Conservation (phyloP, 2,113 vertebrate genomes). For the Campylomormyrus tamandua region DNA sequence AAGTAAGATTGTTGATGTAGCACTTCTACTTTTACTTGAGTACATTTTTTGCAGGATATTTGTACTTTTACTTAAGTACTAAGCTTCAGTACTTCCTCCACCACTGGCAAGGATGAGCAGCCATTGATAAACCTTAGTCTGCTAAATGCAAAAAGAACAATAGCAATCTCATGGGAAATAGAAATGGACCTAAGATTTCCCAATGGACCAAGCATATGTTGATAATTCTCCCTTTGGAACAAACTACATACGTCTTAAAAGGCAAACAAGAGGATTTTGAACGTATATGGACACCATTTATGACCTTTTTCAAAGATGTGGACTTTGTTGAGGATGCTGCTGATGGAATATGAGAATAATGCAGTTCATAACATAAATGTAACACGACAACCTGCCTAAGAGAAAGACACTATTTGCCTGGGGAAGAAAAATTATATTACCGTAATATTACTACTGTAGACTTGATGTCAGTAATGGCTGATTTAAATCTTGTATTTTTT, state of each 20-base stretch:
- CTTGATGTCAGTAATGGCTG: background rate
- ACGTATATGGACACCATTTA: background rate
- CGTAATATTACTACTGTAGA: background rate
- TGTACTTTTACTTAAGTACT: no score
- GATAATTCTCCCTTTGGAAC: background rate
- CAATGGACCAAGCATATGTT: background rate
- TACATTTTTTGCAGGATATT: no score
- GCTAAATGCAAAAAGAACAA: background rate
- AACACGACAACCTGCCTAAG: background rate
- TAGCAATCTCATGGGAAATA: background rate
- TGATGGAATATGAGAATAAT: background rate
- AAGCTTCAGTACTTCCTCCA: no score
- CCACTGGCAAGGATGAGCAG: background rate
- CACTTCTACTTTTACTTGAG: no score
- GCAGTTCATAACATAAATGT: background rate
- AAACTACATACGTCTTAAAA: background rate
- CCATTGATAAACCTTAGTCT: background rate
- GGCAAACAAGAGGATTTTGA: background rate
- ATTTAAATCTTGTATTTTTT: background rate
- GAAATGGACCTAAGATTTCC: background rate
- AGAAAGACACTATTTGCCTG: background rate
- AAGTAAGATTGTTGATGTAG: no score
- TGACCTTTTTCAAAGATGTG: background rate
- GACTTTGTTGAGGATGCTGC: background rate
- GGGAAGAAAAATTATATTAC: background rate